Evolutionary conservation across 2,888 invertebrate species (phyloP).

Genomic region (Lottia gigantea): DNA sequence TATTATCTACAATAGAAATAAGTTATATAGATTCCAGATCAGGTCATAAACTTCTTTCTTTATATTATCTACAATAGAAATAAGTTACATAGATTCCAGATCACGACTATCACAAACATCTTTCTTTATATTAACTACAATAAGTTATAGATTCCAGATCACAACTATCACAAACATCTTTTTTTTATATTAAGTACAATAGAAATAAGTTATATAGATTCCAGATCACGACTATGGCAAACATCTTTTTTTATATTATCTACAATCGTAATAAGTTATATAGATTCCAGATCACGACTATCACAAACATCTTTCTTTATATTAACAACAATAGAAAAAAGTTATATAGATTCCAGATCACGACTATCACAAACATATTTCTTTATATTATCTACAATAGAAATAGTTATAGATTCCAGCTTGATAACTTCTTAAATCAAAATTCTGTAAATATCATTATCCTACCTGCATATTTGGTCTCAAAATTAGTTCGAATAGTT

Average conservation of each 20-base stretch:
- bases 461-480: constrained; percentile 53
- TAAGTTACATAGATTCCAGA: not conserved
- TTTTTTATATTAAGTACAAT: too few relatives aligned
- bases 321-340: constrained; percentile 41
- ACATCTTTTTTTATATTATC: too few relatives aligned
- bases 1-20: not conserved
- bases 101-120: not conserved
- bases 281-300: not conserved
- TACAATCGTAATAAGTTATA: constrained; percentile 16
- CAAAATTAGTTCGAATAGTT: constrained; percentile 47
- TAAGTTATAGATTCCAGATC: too few relatives aligned
- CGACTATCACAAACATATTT: not conserved
- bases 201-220: not conserved
- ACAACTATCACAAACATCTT: too few relatives aligned
- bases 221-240: too few relatives aligned
- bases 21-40: constrained; percentile 1
- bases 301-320: constrained; percentile 60
- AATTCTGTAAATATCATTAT: not conserved
- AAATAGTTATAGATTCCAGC: too few relatives aligned
- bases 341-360: not conserved
- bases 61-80: constrained; percentile 47
- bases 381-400: not conserved
- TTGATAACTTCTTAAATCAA: too few relatives aligned
- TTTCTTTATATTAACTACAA: not conserved
- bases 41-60: constrained; percentile 61